A percentile compares a stretch with the other conserved stretches of the same genome.
Evolutionary conservation across 2,797 vertebrate genomes (phyloP).

Genomic region (Gymnoscopelus microlampas): DNA sequence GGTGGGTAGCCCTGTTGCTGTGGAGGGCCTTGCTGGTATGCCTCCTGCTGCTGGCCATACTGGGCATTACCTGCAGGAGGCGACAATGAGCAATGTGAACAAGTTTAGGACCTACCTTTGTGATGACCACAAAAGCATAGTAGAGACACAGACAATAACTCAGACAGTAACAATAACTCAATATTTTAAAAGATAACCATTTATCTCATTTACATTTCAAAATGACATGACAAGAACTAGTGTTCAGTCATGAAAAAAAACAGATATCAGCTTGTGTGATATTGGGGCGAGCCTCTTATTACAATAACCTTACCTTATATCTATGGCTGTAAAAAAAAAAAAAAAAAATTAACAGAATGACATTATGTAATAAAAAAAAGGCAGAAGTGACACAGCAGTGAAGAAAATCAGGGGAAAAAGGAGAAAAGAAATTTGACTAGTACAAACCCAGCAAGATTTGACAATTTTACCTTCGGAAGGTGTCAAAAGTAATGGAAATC

Average conservation of each 20-base stretch:
- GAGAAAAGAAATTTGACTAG: not conserved
- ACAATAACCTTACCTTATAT: conserved; percentile 10
- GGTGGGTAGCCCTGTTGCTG: conserved; percentile 95
- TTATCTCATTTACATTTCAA: not conserved
- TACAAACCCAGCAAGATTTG: not conserved
- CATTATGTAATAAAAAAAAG: conserved; percentile 1
- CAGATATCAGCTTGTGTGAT: no score
- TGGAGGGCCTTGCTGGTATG: conserved; percentile 95
- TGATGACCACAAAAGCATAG: conserved; percentile 10
- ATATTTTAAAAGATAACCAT: not conserved
- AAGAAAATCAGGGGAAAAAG: conserved; percentile 6
- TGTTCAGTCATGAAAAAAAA: not conserved
- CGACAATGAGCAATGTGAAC: conserved; percentile 49
- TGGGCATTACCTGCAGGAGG: conserved; percentile 91
- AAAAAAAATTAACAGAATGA: conserved; percentile 1
- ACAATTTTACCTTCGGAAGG: not conserved
- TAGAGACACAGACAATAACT: not conserved
- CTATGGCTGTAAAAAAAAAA: conserved; percentile 1
- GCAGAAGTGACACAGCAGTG: conserved; percentile 11
- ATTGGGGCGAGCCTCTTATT: not conserved
- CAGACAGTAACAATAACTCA: not conserved
- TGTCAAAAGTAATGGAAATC: not conserved
- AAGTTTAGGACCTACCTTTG: not conserved
- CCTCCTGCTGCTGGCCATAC: conserved; percentile 95
- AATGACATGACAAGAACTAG: not conserved